phyloP scores from a whole-genome alignment of 2,888 invertebrate species.

The Agrochola macilenta region DNA sequence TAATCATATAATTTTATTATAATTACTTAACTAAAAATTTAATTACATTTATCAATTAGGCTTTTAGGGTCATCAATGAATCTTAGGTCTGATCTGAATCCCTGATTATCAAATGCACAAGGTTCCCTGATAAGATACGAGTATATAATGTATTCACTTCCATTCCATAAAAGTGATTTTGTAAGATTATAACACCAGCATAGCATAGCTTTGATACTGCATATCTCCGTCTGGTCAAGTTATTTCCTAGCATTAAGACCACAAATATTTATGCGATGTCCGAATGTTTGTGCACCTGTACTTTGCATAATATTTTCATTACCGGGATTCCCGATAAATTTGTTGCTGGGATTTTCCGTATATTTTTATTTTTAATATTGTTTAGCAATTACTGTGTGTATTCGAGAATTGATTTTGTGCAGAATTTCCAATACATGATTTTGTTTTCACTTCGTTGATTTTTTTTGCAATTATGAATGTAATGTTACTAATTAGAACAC shows the following conservation, averaged over 20 bases:
- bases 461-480: no score
- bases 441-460: background rate
- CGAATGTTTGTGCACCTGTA: slow-evolving; percentile 22
- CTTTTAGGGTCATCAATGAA: no score
- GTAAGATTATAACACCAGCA: background rate
- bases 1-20: no score
- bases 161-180: background rate
- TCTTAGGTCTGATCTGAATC: background rate
- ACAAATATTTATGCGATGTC: slow-evolving; percentile 2
- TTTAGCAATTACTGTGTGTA: background rate
- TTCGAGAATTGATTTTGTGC: background rate
- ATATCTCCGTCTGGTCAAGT: background rate
- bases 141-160: background rate
- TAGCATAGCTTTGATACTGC: background rate
- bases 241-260: background rate
- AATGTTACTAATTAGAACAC: background rate
- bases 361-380: background rate
- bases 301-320: slow-evolving; percentile 13
- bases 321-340: slow-evolving; percentile 1
- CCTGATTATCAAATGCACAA: background rate
- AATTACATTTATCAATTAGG: no score
- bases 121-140: background rate
- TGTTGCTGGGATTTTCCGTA: background rate
- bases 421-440: background rate
- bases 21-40: no score